Evolutionary conservation across 2,797 vertebrate species (phyloP).

Genomic region (Phataginus tetradactyla): DNA sequence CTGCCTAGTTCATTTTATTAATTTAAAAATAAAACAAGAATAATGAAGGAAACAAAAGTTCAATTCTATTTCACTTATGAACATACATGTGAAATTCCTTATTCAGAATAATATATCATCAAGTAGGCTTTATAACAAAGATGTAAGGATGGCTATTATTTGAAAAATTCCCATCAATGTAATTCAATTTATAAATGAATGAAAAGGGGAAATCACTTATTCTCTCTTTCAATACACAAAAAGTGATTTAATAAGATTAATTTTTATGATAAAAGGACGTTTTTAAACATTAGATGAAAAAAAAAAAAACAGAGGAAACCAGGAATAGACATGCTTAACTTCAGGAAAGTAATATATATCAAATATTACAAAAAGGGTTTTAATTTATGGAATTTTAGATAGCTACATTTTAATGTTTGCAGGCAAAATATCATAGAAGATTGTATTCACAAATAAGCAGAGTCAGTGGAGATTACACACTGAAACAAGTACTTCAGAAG

Average conservation of each 20-base stretch:
- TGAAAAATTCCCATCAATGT: not conserved
- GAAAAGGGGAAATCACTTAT: not conserved
- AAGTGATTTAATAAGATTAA: not conserved
- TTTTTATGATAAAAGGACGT: not conserved
- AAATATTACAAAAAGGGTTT: not conserved
- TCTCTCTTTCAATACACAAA: not conserved
- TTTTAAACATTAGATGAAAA: too few relatives aligned
- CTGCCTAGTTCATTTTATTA: not conserved
- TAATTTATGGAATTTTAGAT: not conserved
- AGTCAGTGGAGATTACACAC: not conserved
- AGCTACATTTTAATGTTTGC: not conserved
- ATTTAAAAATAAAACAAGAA: not conserved
- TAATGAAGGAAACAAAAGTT: not conserved
- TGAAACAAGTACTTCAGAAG: too few relatives aligned
- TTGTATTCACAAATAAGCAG: not conserved
- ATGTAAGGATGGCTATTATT: not conserved
- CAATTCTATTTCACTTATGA: not conserved
- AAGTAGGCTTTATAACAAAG: not conserved
- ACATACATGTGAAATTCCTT: not conserved
- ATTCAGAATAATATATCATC: not conserved
- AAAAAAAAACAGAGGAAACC: not conserved
- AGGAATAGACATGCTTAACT: not conserved
- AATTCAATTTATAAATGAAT: not conserved
- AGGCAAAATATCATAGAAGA: not conserved
- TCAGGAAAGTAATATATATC: not conserved